Evolutionary conservation across 2,797 vertebrate genomes (phyloP).

Genomic region (Buphagus erythrorhynchus): DNA sequence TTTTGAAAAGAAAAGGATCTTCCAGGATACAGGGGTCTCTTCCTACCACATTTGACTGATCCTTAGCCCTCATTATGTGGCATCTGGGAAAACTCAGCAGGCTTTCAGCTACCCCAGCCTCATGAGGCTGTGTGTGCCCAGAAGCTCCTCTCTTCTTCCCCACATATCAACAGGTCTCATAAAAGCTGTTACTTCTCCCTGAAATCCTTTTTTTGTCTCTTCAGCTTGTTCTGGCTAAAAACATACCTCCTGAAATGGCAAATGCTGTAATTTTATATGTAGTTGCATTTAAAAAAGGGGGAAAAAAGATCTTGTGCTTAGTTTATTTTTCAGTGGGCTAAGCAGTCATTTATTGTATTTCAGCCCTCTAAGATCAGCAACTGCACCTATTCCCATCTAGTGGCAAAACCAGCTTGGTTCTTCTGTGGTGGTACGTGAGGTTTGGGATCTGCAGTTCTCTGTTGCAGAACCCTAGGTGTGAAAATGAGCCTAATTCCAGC

Average conservation of each 20-base stretch:
- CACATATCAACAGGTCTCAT: fast-evolving
- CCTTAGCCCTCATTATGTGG: not conserved
- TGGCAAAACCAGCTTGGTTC: not conserved
- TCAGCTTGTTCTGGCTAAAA: not conserved
- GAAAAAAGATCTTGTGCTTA: fast-evolving
- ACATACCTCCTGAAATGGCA: not conserved
- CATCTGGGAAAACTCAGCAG: not conserved
- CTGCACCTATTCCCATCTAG: not conserved
- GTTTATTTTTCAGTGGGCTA: not conserved
- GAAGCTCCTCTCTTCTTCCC: not conserved
- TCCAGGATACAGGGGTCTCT: not conserved
- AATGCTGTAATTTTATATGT: not conserved
- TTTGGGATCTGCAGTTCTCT: not conserved
- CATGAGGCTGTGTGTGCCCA: fast-evolving
- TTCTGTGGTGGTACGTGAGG: not conserved
- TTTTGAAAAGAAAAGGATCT: not conserved
- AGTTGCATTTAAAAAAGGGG: fast-evolving
- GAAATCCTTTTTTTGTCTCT: not conserved
- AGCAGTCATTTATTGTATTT: not conserved
- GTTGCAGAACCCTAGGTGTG: not conserved
- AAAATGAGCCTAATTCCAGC: not conserved
- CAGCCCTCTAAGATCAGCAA: not conserved
- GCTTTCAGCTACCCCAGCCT: not conserved
- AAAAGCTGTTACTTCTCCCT: not conserved
- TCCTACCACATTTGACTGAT: not conserved